phyloP scores from a whole-genome alignment of 2,888 invertebrate genomes.

The Tinea pellionella region DNA sequence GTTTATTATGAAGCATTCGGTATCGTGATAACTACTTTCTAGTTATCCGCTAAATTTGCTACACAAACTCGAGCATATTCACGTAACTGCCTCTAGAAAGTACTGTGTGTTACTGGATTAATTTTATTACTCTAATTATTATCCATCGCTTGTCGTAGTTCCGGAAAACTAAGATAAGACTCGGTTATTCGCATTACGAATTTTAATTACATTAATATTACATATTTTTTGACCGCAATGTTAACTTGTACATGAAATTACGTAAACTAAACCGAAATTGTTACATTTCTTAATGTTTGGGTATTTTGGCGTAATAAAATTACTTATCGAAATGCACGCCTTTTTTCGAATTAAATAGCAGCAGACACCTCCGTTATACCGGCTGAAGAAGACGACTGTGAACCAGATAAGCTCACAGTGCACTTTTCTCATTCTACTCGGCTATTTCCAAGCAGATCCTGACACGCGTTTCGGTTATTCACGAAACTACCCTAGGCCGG shows the following conservation, averaged over 20 bases:
- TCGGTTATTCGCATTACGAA: neutral
- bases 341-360: too few species aligned
- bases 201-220: neutral
- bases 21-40: slow-evolving; percentile 28
- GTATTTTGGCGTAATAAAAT: neutral
- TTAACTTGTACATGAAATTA: slow-evolving; percentile 10
- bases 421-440: too few species aligned
- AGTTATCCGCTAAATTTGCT: slow-evolving; percentile 37
- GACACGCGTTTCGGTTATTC: too few species aligned
- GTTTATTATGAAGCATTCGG: slow-evolving; percentile 25
- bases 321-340: neutral
- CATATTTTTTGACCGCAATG: slow-evolving; percentile 6
- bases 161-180: neutral
- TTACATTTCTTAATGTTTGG: neutral
- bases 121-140: slow-evolving; percentile 16
- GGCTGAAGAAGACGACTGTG: too few species aligned
- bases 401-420: too few species aligned
- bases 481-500: too few species aligned
- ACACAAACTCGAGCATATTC: slow-evolving; percentile 28
- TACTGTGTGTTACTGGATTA: slow-evolving; percentile 23
- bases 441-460: too few species aligned
- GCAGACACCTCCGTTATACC: too few species aligned
- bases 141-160: neutral
- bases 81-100: slow-evolving; percentile 7
- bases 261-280: neutral